Conservation (phyloP, 2,113 vertebrate species). For the Phrynosoma platyrhinos region DNA sequence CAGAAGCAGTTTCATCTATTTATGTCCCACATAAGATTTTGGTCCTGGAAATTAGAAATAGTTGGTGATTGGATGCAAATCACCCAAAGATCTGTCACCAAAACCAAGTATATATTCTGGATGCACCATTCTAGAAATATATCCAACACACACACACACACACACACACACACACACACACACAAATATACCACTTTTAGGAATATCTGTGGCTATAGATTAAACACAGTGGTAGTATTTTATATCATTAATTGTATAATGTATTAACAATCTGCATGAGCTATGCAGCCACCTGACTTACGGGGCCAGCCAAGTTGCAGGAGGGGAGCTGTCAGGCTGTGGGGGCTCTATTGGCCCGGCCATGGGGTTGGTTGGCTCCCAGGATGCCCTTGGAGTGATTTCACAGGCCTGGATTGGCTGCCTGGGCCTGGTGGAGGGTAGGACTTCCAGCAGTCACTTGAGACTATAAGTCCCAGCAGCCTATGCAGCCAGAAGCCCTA, state of each 20-base stretch:
- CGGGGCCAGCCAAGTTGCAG: too few species aligned
- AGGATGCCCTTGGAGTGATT: too few species aligned
- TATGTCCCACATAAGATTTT: background rate
- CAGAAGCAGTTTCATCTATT: too few species aligned
- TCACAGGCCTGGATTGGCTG: too few species aligned
- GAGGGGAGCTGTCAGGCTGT: too few species aligned
- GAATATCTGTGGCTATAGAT: background rate
- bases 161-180: background rate
- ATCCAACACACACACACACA: background rate
- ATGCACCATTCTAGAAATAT: background rate
- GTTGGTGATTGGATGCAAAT: background rate
- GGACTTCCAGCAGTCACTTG: too few species aligned
- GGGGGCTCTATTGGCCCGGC: too few species aligned
- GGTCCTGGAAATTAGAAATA: background rate
- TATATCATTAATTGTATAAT: background rate
- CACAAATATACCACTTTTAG: background rate
- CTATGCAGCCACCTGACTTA: too few species aligned
- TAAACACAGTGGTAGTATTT: background rate
- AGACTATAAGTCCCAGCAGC: too few species aligned
- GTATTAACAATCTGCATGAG: background rate
- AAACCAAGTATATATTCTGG: background rate
- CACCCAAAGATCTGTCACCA: background rate
- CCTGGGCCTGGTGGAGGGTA: too few species aligned
- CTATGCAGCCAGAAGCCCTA: too few species aligned
- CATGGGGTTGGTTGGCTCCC: too few species aligned